Conservation (phyloP, 2,113 vertebrate genomes). For the Xiphias gladius region DNA sequence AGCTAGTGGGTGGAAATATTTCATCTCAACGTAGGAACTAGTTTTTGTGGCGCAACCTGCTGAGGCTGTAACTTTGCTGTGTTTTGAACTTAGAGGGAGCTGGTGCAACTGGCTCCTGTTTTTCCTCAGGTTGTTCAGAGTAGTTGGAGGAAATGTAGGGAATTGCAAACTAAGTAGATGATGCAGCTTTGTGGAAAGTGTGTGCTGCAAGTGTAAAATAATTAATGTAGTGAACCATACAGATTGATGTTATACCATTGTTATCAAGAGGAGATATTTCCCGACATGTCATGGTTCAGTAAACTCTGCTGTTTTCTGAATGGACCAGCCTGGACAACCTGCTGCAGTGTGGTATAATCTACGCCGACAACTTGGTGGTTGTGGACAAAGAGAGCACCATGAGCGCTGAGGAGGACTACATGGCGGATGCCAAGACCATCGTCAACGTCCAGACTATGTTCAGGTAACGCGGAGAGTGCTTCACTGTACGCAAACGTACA, state of each 20-base stretch:
- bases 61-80: too few relatives aligned
- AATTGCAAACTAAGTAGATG: background rate
- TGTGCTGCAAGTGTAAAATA: background rate
- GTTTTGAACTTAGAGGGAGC: too few relatives aligned
- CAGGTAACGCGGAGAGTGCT: conserved; percentile 82
- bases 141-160: background rate
- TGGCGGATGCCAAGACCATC: conserved; percentile 98
- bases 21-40: background rate
- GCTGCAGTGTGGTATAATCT: conserved; percentile 95
- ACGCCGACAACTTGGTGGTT: conserved; percentile 97
- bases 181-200: background rate
- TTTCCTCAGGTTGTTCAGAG: background rate
- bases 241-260: background rate
- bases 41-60: background rate
- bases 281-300: background rate
- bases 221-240: background rate
- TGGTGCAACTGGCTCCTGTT: too few relatives aligned
- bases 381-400: conserved; percentile 99
- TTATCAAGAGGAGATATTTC: background rate
- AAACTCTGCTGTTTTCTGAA: conserved; percentile 16
- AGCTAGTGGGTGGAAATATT: background rate
- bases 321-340: conserved; percentile 93
- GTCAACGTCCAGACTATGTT: conserved; percentile 99
- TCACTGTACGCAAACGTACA: background rate
- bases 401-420: conserved; percentile 98